Evolutionary conservation across 2,888 invertebrate species (phyloP), one percentile per base, ranked within the genome.

Genomic region (Hirtodrosophila duncani): DNA sequence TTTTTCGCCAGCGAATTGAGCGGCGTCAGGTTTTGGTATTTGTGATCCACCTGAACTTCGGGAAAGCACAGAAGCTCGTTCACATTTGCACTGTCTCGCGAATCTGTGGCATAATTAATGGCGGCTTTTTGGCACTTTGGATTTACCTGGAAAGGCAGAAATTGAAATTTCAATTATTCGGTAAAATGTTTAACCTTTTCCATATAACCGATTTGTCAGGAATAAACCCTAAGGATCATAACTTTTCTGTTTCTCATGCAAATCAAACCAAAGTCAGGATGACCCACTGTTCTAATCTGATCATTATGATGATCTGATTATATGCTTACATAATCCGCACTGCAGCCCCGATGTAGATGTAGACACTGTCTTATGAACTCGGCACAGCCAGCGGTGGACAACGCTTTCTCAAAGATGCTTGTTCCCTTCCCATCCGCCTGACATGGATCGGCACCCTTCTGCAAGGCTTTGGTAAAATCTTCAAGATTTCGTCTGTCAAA

Each of bases 71-170:
- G 43, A 0, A 86, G 33, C 1, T 41, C 49, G 1, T 43, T 44
- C 1, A 86, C 5, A 33, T 83, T 85, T 10, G 48, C 48, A 2
- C 82, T 81, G 51, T 85, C 83, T 7, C 58, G 48, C 0, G 86
- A 85, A 36, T 85, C 84, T 11, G 77, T 52, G 2, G 84, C 85
- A 60, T 75, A 84, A 49, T 80, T 84, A 9, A 85, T 74, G 21
- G 85, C 83, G 2, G 80, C 58, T 59, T 38, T 38, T 2, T 26
- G n/a, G 6, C 10, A 8, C 2, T 2, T 17, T 27, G 3, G 1
- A 38, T 38, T 38, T 7, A 38, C 3, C 38, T 38, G 8, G 2
- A n/a, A 10, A 16, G 10, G 10, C 3, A 23, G 13, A n/a, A n/a
- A 14, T 23, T 1, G 9, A 3, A 16, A 10, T 6, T 2, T 27